phyloP scores from a whole-genome alignment of 1,140 invertebrate species.

The Panagrolaimus sp. region DNA sequence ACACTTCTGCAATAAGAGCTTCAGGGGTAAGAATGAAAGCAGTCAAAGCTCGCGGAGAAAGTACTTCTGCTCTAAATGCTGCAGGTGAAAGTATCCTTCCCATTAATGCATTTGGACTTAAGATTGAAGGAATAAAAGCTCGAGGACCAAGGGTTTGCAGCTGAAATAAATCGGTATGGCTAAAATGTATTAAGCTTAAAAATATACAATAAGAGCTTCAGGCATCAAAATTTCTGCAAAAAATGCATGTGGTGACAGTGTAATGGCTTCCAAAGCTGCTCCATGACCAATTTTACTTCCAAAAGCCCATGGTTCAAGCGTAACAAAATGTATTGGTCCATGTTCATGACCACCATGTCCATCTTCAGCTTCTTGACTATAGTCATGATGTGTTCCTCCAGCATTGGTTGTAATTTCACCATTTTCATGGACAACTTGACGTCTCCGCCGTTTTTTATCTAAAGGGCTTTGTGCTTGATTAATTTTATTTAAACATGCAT shows the following conservation, averaged over 20 bases:
- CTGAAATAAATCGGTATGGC: neutral
- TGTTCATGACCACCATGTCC: neutral
- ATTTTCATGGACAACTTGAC: neutral
- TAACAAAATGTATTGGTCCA: slow-evolving; percentile 11
- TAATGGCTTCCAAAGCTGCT: slow-evolving; percentile 15
- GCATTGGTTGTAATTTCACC: neutral
- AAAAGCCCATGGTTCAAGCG: slow-evolving; percentile 19
- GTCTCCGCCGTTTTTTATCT: no score
- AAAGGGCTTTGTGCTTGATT: no score
- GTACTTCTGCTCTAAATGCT: slow-evolving; percentile 19
- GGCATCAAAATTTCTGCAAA: slow-evolving; percentile 19
- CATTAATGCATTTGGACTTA: slow-evolving; percentile 23
- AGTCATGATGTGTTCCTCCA: neutral
- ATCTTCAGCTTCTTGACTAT: neutral
- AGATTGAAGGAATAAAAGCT: slow-evolving; percentile 27
- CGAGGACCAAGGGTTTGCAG: slow-evolving; percentile 23
- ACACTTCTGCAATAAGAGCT: slow-evolving; percentile 23
- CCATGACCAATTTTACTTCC: slow-evolving; percentile 17
- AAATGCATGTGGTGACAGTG: slow-evolving; percentile 27
- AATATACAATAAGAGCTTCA: neutral
- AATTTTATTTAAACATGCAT: no score
- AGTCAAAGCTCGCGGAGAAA: slow-evolving; percentile 9
- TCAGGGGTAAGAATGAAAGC: slow-evolving; percentile 12
- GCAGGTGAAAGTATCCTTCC: slow-evolving; percentile 22
- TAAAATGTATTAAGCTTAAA: neutral